These are phyloP conservation scores for Lysandra bellargus DNA, from an alignment of 2,888 invertebrate species.

Conservation along the genomic window DNA sequence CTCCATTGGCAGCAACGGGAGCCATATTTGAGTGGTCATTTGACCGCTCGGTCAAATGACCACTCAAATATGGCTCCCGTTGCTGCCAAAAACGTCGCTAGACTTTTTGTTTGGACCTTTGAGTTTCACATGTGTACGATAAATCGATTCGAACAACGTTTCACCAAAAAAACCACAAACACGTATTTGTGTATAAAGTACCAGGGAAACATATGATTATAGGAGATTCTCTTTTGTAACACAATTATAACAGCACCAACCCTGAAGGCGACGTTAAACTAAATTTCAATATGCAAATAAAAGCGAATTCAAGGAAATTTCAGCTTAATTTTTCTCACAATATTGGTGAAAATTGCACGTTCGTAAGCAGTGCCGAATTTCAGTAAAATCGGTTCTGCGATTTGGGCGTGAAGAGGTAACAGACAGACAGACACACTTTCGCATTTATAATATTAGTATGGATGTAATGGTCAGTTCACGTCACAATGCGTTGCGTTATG, in stretches of 20 bases:
- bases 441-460: too few relatives aligned
- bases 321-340: constrained; percentile 3
- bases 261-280: constrained; percentile 20
- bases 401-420: too few relatives aligned
- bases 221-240: constrained; percentile 22
- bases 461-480: too few relatives aligned
- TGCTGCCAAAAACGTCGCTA: neutral
- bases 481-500: too few relatives aligned
- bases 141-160: neutral
- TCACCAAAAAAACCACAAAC: neutral
- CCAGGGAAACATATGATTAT: constrained; percentile 20
- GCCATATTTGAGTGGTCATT: too few relatives aligned
- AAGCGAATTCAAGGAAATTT: neutral
- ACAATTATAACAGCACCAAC: constrained; percentile 24
- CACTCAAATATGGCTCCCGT: neutral
- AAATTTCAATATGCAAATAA: constrained; percentile 13
- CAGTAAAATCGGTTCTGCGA: too few relatives aligned
- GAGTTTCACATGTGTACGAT: neutral
- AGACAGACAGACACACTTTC: too few relatives aligned
- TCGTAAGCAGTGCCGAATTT: neutral
- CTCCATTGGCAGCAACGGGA: too few relatives aligned
- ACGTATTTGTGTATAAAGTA: neutral
- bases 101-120: neutral
- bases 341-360: constrained; percentile 10
- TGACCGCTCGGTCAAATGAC: neutral